phyloP scores from a whole-genome alignment of 1,140 invertebrate genomes.

The Caenorhabditis elegans region WBcel235 BX284606.5:7686501-7687000 shows the following conservation, averaged over 20 bases:
- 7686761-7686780: neutral
- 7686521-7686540: no score
- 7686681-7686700: slow-evolving; percentile 9
- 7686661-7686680: slow-evolving; percentile 4
- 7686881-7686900: slow-evolving; percentile 16
- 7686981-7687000: neutral
- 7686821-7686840: neutral
- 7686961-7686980: slow-evolving; percentile 37
- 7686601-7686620: no score
- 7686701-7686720: neutral
- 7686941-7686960: slow-evolving; percentile 36
- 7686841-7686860: neutral
- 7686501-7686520: no score
- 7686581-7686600: no score
- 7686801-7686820: neutral
- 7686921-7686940: neutral
- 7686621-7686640: no score
- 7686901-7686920: neutral
- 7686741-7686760: neutral
- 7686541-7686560: no score
- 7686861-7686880: slow-evolving; percentile 21
- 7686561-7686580: no score
- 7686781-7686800: neutral
- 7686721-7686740: neutral
- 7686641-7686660: slow-evolving; percentile 16